These are phyloP conservation scores for Drosophila yooni DNA, from an alignment of 2,888 invertebrate species.

Conservation along the genomic window DNA sequence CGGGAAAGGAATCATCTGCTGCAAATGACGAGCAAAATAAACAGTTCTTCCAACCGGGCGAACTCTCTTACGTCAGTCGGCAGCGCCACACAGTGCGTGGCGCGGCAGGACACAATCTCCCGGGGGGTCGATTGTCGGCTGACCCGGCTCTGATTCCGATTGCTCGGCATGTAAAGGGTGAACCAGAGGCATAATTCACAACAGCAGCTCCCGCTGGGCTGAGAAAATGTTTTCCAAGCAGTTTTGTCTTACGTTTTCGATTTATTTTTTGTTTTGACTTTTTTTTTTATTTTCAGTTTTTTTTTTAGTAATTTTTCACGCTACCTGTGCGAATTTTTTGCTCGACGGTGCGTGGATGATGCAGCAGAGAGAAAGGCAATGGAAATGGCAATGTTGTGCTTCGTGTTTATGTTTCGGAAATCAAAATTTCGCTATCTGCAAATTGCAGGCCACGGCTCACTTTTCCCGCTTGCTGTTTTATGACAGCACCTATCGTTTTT, in stretches of 20 bases:
- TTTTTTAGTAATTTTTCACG: slow-evolving; percentile 75
- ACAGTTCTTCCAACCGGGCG: slow-evolving; percentile 47
- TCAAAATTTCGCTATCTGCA: slow-evolving; percentile 78
- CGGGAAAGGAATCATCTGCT: background rate
- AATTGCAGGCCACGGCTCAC: slow-evolving; percentile 68
- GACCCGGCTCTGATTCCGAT: slow-evolving; percentile 56
- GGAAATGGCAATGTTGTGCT: slow-evolving; percentile 39
- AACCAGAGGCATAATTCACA: slow-evolving; percentile 50
- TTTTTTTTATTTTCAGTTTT: slow-evolving; percentile 8
- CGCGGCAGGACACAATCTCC: slow-evolving; percentile 68
- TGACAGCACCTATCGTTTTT: slow-evolving; percentile 55
- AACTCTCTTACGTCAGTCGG: slow-evolving; percentile 49
- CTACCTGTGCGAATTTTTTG: slow-evolving; percentile 82
- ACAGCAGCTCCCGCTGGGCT: slow-evolving; percentile 61
- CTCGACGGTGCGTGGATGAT: slow-evolving; percentile 62
- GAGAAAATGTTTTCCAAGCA: slow-evolving; percentile 40
- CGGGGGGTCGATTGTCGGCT: slow-evolving; percentile 59
- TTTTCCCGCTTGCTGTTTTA: slow-evolving; percentile 75
- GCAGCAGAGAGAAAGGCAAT: slow-evolving; percentile 15
- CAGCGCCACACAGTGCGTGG: slow-evolving; percentile 50
- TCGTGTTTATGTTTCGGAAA: slow-evolving; percentile 79
- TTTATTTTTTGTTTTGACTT: slow-evolving; percentile 20
- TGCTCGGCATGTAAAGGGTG: slow-evolving; percentile 73
- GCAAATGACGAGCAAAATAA: slow-evolving; percentile 61
- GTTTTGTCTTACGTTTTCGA: slow-evolving; percentile 34